These are phyloP conservation scores for human DNA, from an alignment of 2,113 vertebrate genomes.

Conservation along the genomic window GRCh38 chr3:14471501-14472000, in stretches of 20 bases:
- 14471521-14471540: background rate
- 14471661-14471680: background rate
- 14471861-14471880: background rate
- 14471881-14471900: background rate
- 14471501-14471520: background rate
- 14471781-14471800: background rate
- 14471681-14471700: background rate
- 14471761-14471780: background rate
- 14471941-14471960: background rate
- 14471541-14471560: background rate
- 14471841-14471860: rapidly evolving
- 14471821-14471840: background rate
- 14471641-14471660: background rate
- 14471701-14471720: background rate
- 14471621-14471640: background rate
- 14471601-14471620: background rate
- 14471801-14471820: background rate
- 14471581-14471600: rapidly evolving
- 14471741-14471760: background rate
- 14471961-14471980: background rate
- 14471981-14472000: constrained; percentile 70
- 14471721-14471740: background rate
- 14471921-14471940: background rate
- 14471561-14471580: background rate
- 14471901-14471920: background rate